Percentiles rank a stretch among this genome's conserved stretches.
Evolutionary conservation across 2,888 invertebrate species (phyloP).

Genomic region (Lycophotia porphyrea): DNA sequence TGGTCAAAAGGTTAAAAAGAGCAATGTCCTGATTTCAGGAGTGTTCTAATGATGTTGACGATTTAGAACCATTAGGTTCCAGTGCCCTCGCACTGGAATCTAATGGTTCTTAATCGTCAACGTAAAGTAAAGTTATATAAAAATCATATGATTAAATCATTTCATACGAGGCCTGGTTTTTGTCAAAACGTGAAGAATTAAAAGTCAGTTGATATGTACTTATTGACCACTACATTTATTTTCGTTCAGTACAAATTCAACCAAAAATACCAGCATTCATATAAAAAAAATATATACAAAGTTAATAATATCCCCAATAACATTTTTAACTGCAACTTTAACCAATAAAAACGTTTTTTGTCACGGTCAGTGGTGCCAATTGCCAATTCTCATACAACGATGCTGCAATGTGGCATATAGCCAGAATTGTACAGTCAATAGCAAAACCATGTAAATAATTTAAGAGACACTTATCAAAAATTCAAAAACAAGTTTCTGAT

Average conservation of each 20-base stretch:
- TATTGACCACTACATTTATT: not conserved
- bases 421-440: conserved; percentile 34
- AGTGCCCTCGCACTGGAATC: too few relatives aligned
- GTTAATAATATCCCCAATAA: conserved; percentile 17
- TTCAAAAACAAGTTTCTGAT: not conserved
- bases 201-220: not conserved
- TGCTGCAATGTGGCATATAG: conserved; percentile 40
- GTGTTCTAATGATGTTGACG: too few relatives aligned
- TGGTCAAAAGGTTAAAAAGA: too few relatives aligned
- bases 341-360: conserved; percentile 36
- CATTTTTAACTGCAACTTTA: conserved; percentile 39
- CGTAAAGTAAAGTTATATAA: too few relatives aligned
- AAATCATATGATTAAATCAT: too few relatives aligned
- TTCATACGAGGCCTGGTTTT: too few relatives aligned
- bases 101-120: too few relatives aligned
- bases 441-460: not conserved
- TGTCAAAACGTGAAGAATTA: too few relatives aligned
- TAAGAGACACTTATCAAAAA: not conserved
- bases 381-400: conserved; percentile 38
- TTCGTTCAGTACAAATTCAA: not conserved
- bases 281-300: not conserved
- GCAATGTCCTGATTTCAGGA: too few relatives aligned
- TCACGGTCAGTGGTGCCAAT: conserved; percentile 33
- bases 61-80: too few relatives aligned
- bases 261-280: not conserved